Conservation (phyloP, 2,797 vertebrate genomes). For the Pygocentrus nattereri region DNA sequence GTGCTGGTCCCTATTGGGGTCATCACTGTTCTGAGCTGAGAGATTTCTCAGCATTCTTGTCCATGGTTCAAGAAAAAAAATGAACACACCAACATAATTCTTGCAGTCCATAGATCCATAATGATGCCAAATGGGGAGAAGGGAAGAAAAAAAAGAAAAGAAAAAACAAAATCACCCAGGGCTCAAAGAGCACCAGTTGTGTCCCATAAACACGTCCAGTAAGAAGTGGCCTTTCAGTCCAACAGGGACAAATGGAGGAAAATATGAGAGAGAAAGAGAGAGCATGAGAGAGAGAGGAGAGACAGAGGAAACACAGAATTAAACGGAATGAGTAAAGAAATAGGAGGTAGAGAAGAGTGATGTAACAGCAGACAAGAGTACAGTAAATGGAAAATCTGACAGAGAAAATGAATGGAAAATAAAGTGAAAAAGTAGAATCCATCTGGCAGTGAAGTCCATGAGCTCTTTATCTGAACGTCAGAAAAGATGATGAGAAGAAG, state of each 20-base stretch:
- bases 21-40: constrained; percentile 44
- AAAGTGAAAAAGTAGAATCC: constrained; percentile 62
- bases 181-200: constrained; percentile 43
- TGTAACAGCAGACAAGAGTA: constrained; percentile 49
- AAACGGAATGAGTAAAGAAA: constrained; percentile 65
- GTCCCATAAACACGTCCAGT: constrained; percentile 35
- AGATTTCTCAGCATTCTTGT: constrained; percentile 31
- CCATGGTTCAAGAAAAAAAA: constrained; percentile 27
- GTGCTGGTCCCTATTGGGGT: constrained; percentile 60
- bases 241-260: constrained; percentile 2
- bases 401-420: constrained; percentile 53
- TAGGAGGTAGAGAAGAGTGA: constrained; percentile 60
- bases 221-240: constrained; percentile 30
- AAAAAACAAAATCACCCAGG: constrained; percentile 4
- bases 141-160: neutral
- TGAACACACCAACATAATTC: constrained; percentile 31
- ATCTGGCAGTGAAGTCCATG: constrained; percentile 73
- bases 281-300: constrained; percentile 21
- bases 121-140: constrained; percentile 52
- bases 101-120: constrained; percentile 48
- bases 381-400: constrained; percentile 27
- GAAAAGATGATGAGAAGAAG: constrained; percentile 75
- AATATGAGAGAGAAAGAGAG: constrained; percentile 3
- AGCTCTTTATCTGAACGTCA: constrained; percentile 58
- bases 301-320: neutral